Conservation (phyloP, 2,113 vertebrate genomes). For the Stigmatopora nigra region DNA sequence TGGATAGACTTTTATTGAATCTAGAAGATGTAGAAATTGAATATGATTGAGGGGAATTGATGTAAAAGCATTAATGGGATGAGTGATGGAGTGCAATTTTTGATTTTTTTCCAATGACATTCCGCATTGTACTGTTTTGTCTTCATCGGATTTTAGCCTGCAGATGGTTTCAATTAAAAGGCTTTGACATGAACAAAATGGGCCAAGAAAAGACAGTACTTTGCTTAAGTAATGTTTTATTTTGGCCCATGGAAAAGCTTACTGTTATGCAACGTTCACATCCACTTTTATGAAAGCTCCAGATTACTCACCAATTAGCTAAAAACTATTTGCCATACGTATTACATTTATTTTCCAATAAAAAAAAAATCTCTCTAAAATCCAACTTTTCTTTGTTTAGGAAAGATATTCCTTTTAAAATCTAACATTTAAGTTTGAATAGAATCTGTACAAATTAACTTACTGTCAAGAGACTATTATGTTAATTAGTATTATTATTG, state of each 20-base stretch:
- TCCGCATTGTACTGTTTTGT: not conserved
- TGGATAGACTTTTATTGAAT: not conserved
- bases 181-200: not conserved
- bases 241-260: not conserved
- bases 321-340: no score
- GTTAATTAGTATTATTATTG: no score
- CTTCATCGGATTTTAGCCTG: not conserved
- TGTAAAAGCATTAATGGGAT: not conserved
- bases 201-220: not conserved
- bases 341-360: no score
- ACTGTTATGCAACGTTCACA: not conserved
- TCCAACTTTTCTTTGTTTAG: no score
- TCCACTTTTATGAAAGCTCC: not conserved
- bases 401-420: no score
- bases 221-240: not conserved
- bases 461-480: no score
- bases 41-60: not conserved
- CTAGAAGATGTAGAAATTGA: not conserved
- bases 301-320: no score
- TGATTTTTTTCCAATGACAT: not conserved
- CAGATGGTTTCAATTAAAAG: not conserved
- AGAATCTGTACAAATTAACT: no score
- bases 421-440: no score
- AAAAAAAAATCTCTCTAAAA: no score
- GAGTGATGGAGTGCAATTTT: not conserved